Base-by-base conservation (phyloP, 2,888 invertebrate genomes). In the Archips xylosteana region DNA sequence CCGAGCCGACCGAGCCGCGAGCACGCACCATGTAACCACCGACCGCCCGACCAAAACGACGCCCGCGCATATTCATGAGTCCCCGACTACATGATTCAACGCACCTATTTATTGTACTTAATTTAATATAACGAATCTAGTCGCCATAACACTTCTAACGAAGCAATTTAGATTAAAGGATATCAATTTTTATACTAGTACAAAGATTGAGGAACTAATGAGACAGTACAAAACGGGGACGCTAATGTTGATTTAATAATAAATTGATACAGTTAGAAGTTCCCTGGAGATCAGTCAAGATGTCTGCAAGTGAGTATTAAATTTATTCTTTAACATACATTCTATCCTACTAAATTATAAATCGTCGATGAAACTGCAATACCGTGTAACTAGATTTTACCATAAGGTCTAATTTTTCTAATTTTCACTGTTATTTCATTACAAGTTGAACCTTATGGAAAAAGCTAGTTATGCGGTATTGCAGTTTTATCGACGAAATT, bases 61-160 rank as follows among this genome's bases (percentile, higher is more conserved):
- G 51, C 81, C 81, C 80, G 86, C 85, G 85, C 87, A 91, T 85
- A 92, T 89, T 91, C 91, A 93, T 91, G 92, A 89, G 80, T 91
- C 92, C 76, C 73, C 82, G 92, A 90, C 90, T 85, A 92, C 92
- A 92, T 94, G 92, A 94, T 91, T 85, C 86, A 84, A 85, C 78
- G 76, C 70, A 80, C 79, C 78, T 90, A 92, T 92, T 93, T 92
- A 93, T 90, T 90, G 83, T 89, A 91, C 85, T 87, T 88, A 86
- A 87, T 87, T 89, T 88, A 90, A 86, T 82, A 87, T 83, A 88
- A 94, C 94, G 89, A 94, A 90, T 94, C 94, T 94, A 94, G 94
- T 94, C 94, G 89, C 89, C 85, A 89, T 90, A 92, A 92, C 92
- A 92, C 92, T 92, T 90, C 90, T 89, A 86, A 89, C 85, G 88